Evolutionary conservation across 2,797 vertebrate genomes (phyloP).

Genomic region (Melanotaenia boesemani): DNA sequence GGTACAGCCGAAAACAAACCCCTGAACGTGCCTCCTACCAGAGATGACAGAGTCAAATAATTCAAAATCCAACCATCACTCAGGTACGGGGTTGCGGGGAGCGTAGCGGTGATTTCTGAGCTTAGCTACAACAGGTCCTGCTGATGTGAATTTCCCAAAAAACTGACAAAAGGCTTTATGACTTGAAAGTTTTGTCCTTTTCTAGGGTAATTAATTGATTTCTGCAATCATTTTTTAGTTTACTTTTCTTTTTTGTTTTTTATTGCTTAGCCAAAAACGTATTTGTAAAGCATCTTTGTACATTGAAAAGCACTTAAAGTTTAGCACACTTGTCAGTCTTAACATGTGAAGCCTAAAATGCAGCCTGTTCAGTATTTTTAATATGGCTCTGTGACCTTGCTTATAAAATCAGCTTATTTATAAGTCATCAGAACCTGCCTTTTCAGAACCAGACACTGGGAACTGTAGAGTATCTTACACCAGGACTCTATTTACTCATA

Average conservation of each 20-base stretch:
- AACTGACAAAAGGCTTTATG: conserved; percentile 37
- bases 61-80: conserved; percentile 59
- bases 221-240: conserved; percentile 5
- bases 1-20: conserved; percentile 72
- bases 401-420: conserved; percentile 59
- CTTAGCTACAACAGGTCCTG: conserved; percentile 28
- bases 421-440: conserved; percentile 67
- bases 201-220: conserved; percentile 57
- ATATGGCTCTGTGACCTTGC: conserved; percentile 58
- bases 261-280: conserved; percentile 76
- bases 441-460: conserved; percentile 63
- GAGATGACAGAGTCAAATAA: conserved; percentile 39
- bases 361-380: conserved; percentile 71
- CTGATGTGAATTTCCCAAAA: conserved; percentile 34
- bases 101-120: conserved; percentile 49
- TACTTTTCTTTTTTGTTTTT: conserved; percentile 23
- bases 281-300: conserved; percentile 78
- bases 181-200: conserved; percentile 57
- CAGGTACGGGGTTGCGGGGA: conserved; percentile 35
- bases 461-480: conserved; percentile 50
- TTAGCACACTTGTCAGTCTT: conserved; percentile 66
- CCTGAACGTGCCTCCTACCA: conserved; percentile 73
- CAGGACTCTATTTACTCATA: conserved; percentile 62
- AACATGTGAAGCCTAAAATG: conserved; percentile 45
- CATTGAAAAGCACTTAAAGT: conserved; percentile 80